Conservation (phyloP, 2,797 vertebrate species). For the Ctenochaetus hawaiiensis region DNA sequence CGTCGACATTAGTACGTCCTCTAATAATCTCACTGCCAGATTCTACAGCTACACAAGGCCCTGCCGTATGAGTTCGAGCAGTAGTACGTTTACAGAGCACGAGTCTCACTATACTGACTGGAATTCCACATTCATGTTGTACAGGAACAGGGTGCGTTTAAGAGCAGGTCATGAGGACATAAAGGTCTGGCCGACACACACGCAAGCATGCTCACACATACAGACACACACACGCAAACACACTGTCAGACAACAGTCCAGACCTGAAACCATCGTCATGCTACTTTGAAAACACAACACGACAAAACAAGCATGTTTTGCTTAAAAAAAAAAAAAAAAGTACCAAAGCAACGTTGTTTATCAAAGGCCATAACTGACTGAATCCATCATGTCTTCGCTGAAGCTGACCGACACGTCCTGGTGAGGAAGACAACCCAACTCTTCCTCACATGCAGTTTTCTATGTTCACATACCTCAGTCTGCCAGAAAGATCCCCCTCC, state of each 20-base stretch:
- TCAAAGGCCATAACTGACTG: conserved; percentile 71
- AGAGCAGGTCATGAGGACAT: conserved; percentile 50
- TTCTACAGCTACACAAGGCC: conserved; percentile 45
- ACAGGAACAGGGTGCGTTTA: conserved; percentile 51
- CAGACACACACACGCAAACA: conserved; percentile 14
- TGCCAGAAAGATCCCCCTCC: conserved; percentile 15
- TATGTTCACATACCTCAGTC: conserved; percentile 17
- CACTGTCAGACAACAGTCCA: conserved; percentile 43
- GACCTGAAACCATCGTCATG: conserved; percentile 73
- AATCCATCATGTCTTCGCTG: conserved; percentile 48
- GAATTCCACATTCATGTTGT: conserved; percentile 77
- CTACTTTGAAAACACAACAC: conserved; percentile 70
- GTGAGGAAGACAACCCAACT: conserved; percentile 42
- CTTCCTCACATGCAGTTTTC: conserved; percentile 22
- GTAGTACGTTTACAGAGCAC: conserved; percentile 59
- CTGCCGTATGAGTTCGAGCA: conserved; percentile 53
- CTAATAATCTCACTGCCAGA: conserved; percentile 53
- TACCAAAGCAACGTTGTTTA: conserved; percentile 77
- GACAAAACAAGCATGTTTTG: conserved; percentile 56
- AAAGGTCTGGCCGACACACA: conserved; percentile 40
- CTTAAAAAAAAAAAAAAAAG: conserved; percentile 42
- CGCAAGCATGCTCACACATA: neutral
- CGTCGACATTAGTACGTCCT: conserved; percentile 49
- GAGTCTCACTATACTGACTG: conserved; percentile 57
- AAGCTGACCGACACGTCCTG: conserved; percentile 37